Evolutionary conservation across 2,888 invertebrate genomes (phyloP), one percentile per base, ranked within the genome.

Genomic region (Druceiella hillmani): DNA sequence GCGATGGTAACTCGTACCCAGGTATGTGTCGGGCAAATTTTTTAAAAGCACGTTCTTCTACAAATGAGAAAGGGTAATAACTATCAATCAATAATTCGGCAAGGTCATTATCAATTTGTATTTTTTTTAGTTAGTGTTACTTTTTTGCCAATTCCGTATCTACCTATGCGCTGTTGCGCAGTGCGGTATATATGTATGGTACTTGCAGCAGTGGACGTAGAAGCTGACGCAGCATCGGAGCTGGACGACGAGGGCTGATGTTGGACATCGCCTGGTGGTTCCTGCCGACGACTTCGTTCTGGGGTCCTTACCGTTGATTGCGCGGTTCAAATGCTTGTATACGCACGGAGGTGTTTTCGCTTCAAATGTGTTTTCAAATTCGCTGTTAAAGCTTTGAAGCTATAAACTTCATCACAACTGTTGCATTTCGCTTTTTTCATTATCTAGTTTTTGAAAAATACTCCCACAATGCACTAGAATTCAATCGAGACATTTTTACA

Each of bases 231-330:
- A 33, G 31, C 27, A 38, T 33, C 33, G 31, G 38, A 33, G 33
- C 38, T 38, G 27, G 33, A 38, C 14, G 33, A 33, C 20, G 33
- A 33, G 33, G 6, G 30, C 15, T 30, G 11, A 2, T 13, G 30
- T 30, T 30, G 30, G 29, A 33, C 33, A 33, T 20, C 33, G 17
- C 25, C 22, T 34, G 27, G 34, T 29, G 39, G 30, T 29, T 39
- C 34, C 34, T 34, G 39, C 20, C 39, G 24, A 25, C 26, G 40
- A 31, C 29, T 40, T 35, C 4, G 40, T 34, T 40, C 35, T 40
- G 25, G 35, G 14, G 30, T 40, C 34, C 34, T 39, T 34, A 14
- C 22, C 9, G 9, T 35, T 16, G 40, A 30, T 26, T 40, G 27
- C 30, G 40, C 35, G 25, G 35, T 26, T 35, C 27, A 40, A 40